Percentiles rank a stretch among this genome's conserved stretches.
Conservation (phyloP, 2,113 vertebrate genomes). For the Ophthalmotilapia sp. region DNA sequence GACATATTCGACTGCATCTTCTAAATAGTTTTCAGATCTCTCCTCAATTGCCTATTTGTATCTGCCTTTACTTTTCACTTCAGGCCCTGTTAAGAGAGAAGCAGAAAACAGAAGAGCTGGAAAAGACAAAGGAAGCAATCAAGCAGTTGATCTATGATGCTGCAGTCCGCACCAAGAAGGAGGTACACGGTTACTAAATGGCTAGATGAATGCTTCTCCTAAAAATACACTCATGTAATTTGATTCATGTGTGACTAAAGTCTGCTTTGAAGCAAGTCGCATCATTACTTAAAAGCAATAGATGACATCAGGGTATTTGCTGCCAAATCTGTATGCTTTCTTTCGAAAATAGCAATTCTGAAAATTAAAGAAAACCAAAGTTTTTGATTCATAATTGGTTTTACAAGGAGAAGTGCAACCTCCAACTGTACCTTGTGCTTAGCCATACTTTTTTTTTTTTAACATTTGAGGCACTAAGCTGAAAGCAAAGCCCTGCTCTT, state of each 20-base stretch:
- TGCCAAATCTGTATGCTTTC: background rate
- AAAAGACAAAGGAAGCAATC: conserved; percentile 81
- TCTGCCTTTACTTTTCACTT: background rate
- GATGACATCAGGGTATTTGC: background rate
- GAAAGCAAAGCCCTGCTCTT: background rate
- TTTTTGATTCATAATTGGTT: background rate
- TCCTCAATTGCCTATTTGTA: background rate
- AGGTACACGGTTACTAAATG: conserved; percentile 46
- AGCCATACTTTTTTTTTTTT: background rate
- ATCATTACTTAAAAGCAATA: background rate
- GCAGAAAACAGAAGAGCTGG: conserved; percentile 80
- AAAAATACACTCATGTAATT: background rate
- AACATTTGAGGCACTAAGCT: background rate
- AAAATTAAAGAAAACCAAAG: background rate
- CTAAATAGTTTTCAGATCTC: background rate
- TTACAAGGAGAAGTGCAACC: background rate
- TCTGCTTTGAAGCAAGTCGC: background rate
- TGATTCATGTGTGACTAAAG: background rate
- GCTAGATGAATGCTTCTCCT: background rate
- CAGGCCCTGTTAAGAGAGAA: conserved; percentile 85
- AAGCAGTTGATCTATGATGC: conserved; percentile 79
- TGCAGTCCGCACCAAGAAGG: conserved; percentile 76
- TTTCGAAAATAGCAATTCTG: background rate
- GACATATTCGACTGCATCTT: background rate
- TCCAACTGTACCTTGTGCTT: background rate